These are phyloP conservation scores for Girardinus metallicus DNA, from an alignment of 2,797 vertebrate genomes.

Conservation along the genomic window DNA sequence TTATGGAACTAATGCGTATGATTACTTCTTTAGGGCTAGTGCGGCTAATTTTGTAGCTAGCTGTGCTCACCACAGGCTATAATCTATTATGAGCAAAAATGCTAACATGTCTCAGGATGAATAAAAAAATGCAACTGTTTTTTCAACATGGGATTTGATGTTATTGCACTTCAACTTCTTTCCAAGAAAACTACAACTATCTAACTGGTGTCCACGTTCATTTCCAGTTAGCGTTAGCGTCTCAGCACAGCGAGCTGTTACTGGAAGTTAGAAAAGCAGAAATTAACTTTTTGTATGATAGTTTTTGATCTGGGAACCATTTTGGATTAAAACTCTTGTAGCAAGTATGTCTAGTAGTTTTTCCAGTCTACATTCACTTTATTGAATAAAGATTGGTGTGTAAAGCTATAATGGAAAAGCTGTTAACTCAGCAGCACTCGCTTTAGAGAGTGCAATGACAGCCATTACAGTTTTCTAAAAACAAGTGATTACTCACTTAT, in stretches of 20 bases:
- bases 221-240: background rate
- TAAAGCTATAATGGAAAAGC: background rate
- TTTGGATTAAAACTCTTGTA: background rate
- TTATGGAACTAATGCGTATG: too few species aligned
- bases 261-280: background rate
- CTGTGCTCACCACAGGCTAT: too few species aligned
- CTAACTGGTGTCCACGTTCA: background rate
- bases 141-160: background rate
- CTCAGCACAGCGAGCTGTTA: background rate
- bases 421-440: background rate
- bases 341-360: background rate
- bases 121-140: background rate
- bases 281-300: too few species aligned
- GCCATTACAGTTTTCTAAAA: background rate
- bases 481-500: background rate
- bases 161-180: background rate
- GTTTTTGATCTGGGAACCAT: background rate
- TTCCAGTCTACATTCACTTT: background rate
- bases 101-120: background rate
- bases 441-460: background rate
- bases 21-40: too few species aligned
- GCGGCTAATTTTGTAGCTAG: too few species aligned
- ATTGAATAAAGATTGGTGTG: background rate
- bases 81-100: background rate
- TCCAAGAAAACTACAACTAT: background rate